These are phyloP conservation scores for Pampusana beccarii DNA, from an alignment of 2,113 vertebrate species.

Conservation along the genomic window DNA sequence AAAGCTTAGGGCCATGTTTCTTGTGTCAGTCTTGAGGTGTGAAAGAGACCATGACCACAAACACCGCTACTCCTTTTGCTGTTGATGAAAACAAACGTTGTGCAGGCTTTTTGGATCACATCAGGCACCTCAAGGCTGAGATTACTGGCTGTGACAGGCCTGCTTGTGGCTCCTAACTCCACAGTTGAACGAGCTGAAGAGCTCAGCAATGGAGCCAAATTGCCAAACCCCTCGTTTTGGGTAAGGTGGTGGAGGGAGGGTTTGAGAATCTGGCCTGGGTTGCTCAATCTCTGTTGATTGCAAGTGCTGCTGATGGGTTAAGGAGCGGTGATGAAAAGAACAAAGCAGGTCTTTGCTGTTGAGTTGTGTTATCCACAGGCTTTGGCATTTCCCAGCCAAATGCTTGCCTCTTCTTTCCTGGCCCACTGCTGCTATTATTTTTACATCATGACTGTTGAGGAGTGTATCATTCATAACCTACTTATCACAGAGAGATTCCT, in stretches of 20 bases:
- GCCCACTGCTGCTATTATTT: conserved; percentile 19
- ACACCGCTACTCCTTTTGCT: background rate
- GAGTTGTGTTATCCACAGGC: background rate
- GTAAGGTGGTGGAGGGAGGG: background rate
- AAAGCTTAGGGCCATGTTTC: background rate
- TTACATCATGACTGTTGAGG: conserved; percentile 12
- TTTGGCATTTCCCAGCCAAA: background rate
- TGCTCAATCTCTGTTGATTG: background rate
- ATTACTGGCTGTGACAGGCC: background rate
- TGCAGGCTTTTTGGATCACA: background rate
- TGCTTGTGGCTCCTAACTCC: background rate
- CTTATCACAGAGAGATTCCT: conserved; percentile 5
- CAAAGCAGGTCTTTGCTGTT: background rate
- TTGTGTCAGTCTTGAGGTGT: too few species aligned
- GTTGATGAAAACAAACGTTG: background rate
- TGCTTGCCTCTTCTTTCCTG: background rate
- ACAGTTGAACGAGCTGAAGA: background rate
- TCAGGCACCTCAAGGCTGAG: background rate
- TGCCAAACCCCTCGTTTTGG: background rate
- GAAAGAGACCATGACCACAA: background rate
- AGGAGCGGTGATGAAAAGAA: background rate
- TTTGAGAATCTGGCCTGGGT: background rate
- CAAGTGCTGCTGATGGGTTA: background rate
- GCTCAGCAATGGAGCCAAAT: background rate
- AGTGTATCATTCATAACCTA: conserved; percentile 58